Evolutionary conservation across 2,797 vertebrate genomes (phyloP), one percentile per base, ranked within the genome.

Genomic region (Psittacula derbiana): DNA sequence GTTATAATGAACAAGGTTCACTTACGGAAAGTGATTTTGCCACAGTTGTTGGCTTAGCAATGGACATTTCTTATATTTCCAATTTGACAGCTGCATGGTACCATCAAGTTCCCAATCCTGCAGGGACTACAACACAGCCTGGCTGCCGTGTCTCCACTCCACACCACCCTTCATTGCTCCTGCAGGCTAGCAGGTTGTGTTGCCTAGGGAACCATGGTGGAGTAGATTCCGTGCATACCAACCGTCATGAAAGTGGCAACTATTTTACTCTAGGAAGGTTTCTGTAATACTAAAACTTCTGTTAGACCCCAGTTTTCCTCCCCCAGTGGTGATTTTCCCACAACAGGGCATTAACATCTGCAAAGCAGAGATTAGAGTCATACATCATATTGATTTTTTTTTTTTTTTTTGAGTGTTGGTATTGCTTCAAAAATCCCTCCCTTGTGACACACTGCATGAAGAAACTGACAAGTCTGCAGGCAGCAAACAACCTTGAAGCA

Each of bases 401-500:
- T 55, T 36, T 52, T 50, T 49, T 16, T 53, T 91, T 52, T 18
- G 10, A 79, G 16, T 70, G 50, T 30, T 91, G 18, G 20, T 91
- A 82, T 85, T 92, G 36, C 79, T 96, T 96, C 33, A 96, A 60
- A 97, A 96, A 91, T 83, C 21, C 24, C 43, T 96, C 75, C 67
- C 72, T 93, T 90, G 72, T 92, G 91, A 92, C 78, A 79, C 52
- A 80, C 33, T 87, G 55, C 36, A 83, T 52, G 66, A 90, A 52
- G 71, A 53, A 96, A 62, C 67, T 73, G 91, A 90, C 67, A 94
- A 91, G 86, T 91, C 83, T 91, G 38, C 79, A 92, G 93, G 92
- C 61, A 81, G 55, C 44, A 95, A 88, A 90, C 92, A 93, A 95
- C 87, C 84, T 96, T 93, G 84, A 96, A 96, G 74, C 43, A 66